phyloP scores from a whole-genome alignment of 2,888 invertebrate genomes.

The Anarsia innoxiella region DNA sequence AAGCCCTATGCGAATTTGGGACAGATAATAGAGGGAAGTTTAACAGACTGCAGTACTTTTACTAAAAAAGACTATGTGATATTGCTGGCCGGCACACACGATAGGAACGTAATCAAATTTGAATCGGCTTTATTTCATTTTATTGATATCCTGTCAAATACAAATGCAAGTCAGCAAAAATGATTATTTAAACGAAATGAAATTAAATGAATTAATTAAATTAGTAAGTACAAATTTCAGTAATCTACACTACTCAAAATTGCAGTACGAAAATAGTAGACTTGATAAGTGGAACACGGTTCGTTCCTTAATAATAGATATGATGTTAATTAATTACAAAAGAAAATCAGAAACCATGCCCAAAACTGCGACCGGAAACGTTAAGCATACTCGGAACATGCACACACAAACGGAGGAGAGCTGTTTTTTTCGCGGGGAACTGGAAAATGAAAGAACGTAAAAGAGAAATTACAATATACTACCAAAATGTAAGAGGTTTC shows the following conservation, averaged over 20 bases:
- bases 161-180: neutral
- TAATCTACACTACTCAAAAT: neutral
- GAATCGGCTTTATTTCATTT: neutral
- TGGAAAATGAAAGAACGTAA: neutral
- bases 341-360: too few species aligned
- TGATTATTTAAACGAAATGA: neutral
- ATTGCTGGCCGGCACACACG: constrained; percentile 1
- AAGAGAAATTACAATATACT: neutral
- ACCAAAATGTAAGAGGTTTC: constrained; percentile 15
- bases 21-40: too few species aligned
- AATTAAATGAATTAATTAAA: neutral
- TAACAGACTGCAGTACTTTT: neutral
- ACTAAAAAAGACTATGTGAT: constrained; percentile 1
- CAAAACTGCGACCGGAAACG: too few species aligned
- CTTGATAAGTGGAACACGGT: neutral
- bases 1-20: neutral
- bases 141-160: neutral
- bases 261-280: neutral
- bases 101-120: neutral
- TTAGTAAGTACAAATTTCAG: neutral
- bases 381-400: neutral
- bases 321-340: neutral
- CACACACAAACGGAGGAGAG: neutral
- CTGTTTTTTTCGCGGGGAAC: constrained; percentile 4
- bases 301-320: neutral